Base-by-base conservation (phyloP, 2,888 invertebrate genomes). In the Poecilus cupreus region DNA sequence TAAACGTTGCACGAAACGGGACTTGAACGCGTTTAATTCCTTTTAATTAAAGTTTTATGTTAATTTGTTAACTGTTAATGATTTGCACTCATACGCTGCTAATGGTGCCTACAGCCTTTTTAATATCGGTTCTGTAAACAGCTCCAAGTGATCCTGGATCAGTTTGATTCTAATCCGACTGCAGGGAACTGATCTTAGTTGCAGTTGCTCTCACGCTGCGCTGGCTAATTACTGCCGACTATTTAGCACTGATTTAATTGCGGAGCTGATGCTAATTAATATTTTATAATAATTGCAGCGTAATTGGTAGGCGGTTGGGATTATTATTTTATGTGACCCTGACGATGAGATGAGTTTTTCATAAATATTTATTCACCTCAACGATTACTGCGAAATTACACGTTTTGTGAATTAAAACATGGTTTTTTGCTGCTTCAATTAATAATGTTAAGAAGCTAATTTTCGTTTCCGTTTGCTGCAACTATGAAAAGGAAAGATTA, bases 11-110 rank as follows among this genome's bases (percentile, higher is more conserved):
- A 13, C 11, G 16, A 75, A n/a, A 75, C 75, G 75, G 75, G 51
- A 75, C 49, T 32, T 78, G 78, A 43, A 26, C 46, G 18, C 43
- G 60, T 49, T 64, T 78, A 78, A 78, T 78, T 78, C 26, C 68
- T 13, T 49, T 78, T 78, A 78, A 78, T 78, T 78, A 78, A 60
- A 32, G 78, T 78, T 78, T 78, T 78, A 78, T 78, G 78, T 78
- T 78, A 78, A 78, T 78, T 78, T 16, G 26, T 13, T 78, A 78
- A 78, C 78, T 78, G 78, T 78, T 60, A 78, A 68, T 78, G 51
- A 78, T 78, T 78, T 68, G 78, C 78, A 68, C 26, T 54, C 20
- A 75, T 78, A 32, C 26, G 20, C 11, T 26, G 39, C 32, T 75
- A 75, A 75, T 75, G 51, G 75, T 16, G 16, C n/a, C 26, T 26